These are phyloP conservation scores for Neomonachus schauinslandi DNA, from an alignment of 2,113 vertebrate species.

Conservation along the genomic window DNA sequence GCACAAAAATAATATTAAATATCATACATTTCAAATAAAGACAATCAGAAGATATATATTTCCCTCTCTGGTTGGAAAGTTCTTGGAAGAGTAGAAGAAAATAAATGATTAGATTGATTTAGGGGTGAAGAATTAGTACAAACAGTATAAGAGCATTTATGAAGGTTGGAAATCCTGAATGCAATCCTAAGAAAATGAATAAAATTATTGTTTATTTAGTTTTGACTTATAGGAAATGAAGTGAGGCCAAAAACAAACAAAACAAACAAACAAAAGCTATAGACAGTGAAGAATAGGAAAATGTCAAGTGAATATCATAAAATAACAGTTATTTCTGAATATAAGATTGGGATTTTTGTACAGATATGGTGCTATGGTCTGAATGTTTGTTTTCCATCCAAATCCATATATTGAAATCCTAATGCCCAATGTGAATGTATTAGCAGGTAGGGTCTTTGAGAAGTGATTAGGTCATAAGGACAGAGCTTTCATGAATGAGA, in stretches of 20 bases:
- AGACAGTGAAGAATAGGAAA: neutral
- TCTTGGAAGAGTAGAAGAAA: neutral
- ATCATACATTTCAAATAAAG: neutral
- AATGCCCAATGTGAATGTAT: neutral
- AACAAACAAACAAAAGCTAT: neutral
- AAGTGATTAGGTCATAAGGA: neutral
- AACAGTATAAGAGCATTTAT: neutral
- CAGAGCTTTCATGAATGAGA: neutral
- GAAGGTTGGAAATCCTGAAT: neutral
- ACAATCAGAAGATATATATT: neutral
- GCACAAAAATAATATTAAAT: neutral
- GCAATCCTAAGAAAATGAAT: neutral
- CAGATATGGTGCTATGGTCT: neutral
- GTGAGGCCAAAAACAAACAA: neutral
- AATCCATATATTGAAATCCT: neutral
- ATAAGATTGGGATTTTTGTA: neutral
- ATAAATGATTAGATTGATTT: neutral
- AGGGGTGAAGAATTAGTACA: neutral
- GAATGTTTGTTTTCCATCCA: neutral
- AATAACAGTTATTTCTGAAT: neutral
- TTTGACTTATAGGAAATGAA: neutral
- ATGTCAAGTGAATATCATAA: neutral
- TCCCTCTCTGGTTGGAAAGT: neutral
- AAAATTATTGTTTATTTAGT: neutral
- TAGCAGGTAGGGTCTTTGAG: too few relatives aligned